Percentiles rank a stretch among this genome's conserved stretches.
Evolutionary conservation across 1,140 invertebrate species (phyloP).

Genomic region (Oedothorax gibbosus): DNA sequence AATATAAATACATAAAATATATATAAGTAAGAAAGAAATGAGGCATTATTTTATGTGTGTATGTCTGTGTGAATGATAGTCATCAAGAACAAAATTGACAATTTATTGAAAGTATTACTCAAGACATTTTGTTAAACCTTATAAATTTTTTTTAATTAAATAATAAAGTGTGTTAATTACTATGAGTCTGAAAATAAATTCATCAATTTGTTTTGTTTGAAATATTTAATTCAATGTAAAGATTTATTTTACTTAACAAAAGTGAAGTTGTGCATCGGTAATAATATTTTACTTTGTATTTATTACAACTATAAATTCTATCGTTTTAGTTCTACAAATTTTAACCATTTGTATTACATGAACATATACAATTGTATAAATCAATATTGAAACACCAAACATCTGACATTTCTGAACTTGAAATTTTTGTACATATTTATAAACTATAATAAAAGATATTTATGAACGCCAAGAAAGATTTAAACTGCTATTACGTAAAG

Average conservation of each 20-base stretch:
- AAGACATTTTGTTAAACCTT: neutral
- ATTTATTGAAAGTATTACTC: neutral
- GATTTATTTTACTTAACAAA: neutral
- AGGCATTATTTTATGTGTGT: slow-evolving; percentile 52
- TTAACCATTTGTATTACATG: too few species aligned
- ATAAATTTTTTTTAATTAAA: too few species aligned
- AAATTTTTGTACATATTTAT: too few species aligned
- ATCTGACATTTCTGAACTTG: too few species aligned
- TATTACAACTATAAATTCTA: too few species aligned
- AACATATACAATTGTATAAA: too few species aligned
- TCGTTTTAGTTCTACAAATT: too few species aligned
- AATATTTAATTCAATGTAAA: neutral
- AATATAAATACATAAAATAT: slow-evolving; percentile 43
- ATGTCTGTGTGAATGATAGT: slow-evolving; percentile 42
- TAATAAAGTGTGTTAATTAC: neutral
- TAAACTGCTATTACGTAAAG: too few species aligned
- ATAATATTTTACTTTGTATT: too few species aligned
- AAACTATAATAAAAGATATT: too few species aligned
- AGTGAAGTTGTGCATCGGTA: neutral
- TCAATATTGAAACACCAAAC: too few species aligned
- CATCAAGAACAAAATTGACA: slow-evolving; percentile 7
- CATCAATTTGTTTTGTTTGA: neutral
- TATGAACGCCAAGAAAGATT: too few species aligned
- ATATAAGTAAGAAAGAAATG: slow-evolving; percentile 18
- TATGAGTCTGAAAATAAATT: neutral